Conservation (phyloP, 2,113 vertebrate species). For the Macrotus californicus region DNA sequence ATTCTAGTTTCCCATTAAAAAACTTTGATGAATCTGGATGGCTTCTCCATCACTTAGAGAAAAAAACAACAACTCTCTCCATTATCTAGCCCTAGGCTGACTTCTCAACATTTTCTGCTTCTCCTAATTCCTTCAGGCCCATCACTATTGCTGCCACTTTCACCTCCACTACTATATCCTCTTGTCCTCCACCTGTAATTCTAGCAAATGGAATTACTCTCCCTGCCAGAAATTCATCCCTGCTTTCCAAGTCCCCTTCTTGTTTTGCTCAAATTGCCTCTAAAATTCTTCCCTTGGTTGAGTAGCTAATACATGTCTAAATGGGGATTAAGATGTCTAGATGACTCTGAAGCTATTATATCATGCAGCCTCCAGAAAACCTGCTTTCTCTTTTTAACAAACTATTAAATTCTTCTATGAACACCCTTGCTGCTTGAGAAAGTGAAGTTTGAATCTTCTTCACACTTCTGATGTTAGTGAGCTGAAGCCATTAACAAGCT, state of each 20-base stretch:
- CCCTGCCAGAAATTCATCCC: background rate
- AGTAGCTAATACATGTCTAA: background rate
- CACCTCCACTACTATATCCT: background rate
- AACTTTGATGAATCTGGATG: background rate
- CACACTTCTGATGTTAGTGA: background rate
- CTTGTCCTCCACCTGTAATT: background rate
- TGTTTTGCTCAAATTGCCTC: background rate
- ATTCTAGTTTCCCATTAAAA: constrained; percentile 13
- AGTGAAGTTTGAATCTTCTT: background rate
- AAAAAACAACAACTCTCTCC: background rate
- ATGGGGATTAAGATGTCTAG: background rate
- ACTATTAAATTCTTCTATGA: background rate
- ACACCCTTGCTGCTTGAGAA: background rate
- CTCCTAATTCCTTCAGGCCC: background rate
- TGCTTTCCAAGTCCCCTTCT: background rate
- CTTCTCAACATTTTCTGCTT: background rate
- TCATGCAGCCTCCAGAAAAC: background rate
- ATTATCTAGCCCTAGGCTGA: background rate
- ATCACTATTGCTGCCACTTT: background rate
- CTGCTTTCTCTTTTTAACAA: background rate
- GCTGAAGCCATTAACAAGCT: background rate
- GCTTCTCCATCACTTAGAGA: background rate
- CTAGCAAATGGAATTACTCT: background rate
- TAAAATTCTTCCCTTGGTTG: background rate
- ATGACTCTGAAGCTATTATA: background rate